Conservation (phyloP, 2,113 vertebrate species). For the Neotoma lepida region DNA sequence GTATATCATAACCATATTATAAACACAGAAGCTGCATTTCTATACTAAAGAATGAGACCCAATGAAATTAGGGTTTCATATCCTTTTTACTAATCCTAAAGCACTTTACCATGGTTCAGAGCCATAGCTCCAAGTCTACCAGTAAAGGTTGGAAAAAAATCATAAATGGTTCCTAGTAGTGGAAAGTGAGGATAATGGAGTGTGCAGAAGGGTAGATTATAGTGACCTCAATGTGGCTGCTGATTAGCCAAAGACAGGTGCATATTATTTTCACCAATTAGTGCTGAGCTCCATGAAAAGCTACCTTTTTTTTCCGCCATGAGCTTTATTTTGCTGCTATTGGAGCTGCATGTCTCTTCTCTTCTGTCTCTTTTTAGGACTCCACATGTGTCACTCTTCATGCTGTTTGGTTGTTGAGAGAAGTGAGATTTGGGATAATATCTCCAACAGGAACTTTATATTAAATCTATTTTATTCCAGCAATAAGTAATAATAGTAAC, state of each 20-base stretch:
- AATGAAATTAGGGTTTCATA: slow-evolving; percentile 1
- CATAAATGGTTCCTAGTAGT: background rate
- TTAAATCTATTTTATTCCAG: background rate
- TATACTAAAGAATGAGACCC: background rate
- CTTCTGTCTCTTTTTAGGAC: background rate
- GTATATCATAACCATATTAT: background rate
- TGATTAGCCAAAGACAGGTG: slow-evolving; percentile 73
- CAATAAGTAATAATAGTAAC: background rate
- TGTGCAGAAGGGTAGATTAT: slow-evolving; percentile 35
- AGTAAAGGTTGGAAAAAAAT: slow-evolving; percentile 9
- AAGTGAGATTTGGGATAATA: slow-evolving; percentile 17
- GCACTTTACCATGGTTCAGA: background rate
- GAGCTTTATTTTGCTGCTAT: slow-evolving; percentile 81
- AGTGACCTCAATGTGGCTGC: slow-evolving; percentile 72
- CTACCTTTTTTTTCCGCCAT: slow-evolving; percentile 82
- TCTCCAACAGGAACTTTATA: background rate
- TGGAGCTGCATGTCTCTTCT: slow-evolving; percentile 74
- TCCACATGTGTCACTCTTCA: background rate
- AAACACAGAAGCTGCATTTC: background rate
- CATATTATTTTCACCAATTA: slow-evolving; percentile 83
- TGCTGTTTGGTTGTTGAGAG: slow-evolving; percentile 19
- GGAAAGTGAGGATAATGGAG: slow-evolving; percentile 76
- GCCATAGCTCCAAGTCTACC: background rate
- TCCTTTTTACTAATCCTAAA: slow-evolving; percentile 20
- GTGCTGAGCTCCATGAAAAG: slow-evolving; percentile 76